These are phyloP conservation scores for Sceloporus undulatus DNA, from an alignment of 2,113 vertebrate genomes.

Conservation along the genomic window DNA sequence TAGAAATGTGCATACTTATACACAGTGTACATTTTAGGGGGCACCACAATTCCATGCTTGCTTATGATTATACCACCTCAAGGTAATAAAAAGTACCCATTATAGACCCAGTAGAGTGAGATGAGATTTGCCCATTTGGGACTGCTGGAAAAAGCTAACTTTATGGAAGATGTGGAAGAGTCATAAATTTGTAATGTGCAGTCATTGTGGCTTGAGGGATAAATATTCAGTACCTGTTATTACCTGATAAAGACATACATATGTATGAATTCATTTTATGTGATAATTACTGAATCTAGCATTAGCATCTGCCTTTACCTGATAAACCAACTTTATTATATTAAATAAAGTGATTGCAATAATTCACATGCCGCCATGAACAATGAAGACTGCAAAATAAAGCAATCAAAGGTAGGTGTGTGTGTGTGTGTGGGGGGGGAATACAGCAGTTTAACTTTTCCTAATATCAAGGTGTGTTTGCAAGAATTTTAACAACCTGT, in stretches of 20 bases:
- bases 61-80: conserved; percentile 48
- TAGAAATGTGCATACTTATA: neutral
- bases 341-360: conserved; percentile 69
- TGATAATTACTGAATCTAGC: conserved; percentile 80
- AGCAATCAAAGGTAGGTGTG: conserved; percentile 35
- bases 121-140: conserved; percentile 59
- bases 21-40: conserved; percentile 21
- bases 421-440: conserved; percentile 15
- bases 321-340: conserved; percentile 78
- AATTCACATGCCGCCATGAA: conserved; percentile 58
- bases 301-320: conserved; percentile 77
- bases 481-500: neutral
- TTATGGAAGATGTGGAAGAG: conserved; percentile 46
- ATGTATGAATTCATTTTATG: conserved; percentile 75
- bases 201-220: conserved; percentile 72
- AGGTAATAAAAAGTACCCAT: conserved; percentile 49
- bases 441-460: conserved; percentile 2
- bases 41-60: conserved; percentile 14
- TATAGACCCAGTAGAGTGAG: conserved; percentile 47
- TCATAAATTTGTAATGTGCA: conserved; percentile 77
- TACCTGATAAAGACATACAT: conserved; percentile 82
- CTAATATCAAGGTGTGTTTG: neutral
- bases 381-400: conserved; percentile 52
- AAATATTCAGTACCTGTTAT: conserved; percentile 79
- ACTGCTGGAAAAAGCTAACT: conserved; percentile 50